Evolutionary conservation across 2,888 invertebrate genomes (phyloP).

Genomic region (Tiliacea aurago): DNA sequence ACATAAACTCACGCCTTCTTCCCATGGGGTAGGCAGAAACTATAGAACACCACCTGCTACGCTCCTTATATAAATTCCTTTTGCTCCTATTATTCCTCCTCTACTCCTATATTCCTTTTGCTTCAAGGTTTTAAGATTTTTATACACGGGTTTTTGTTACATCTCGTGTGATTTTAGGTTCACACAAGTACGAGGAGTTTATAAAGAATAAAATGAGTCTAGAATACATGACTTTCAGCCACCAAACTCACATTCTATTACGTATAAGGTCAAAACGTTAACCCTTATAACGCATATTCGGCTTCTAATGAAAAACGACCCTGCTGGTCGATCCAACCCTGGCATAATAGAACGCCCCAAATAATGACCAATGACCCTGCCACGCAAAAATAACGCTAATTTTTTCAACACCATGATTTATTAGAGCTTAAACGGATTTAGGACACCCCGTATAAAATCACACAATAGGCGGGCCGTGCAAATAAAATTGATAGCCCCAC

Average conservation of each 20-base stretch:
- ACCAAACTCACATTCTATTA: conserved; percentile 37
- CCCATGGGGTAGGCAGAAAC: no score
- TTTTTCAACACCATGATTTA: conserved; percentile 81
- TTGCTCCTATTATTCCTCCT: no score
- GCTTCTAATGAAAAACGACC: conserved; percentile 76
- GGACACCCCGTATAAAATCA: conserved; percentile 72
- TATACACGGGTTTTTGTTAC: no score
- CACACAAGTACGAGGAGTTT: not conserved
- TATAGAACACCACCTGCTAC: no score
- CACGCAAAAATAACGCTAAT: conserved; percentile 80
- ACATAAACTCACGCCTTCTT: no score
- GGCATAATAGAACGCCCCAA: conserved; percentile 71
- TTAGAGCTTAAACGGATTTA: conserved; percentile 77
- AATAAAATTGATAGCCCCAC: conserved; percentile 78
- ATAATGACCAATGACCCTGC: conserved; percentile 75
- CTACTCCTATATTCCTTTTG: no score
- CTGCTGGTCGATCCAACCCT: conserved; percentile 64
- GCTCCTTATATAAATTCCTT: no score
- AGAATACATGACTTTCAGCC: conserved; percentile 8
- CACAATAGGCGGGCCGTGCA: conserved; percentile 76
- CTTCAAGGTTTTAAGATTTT: no score
- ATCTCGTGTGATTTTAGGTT: not conserved
- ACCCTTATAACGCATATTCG: conserved; percentile 71
- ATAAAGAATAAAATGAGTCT: no score
- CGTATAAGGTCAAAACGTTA: conserved; percentile 63